A percentile compares a stretch with the other conserved stretches of the same genome.
Conservation (phyloP, 1,140 invertebrate species). For the Arctopsyche grandis region DNA sequence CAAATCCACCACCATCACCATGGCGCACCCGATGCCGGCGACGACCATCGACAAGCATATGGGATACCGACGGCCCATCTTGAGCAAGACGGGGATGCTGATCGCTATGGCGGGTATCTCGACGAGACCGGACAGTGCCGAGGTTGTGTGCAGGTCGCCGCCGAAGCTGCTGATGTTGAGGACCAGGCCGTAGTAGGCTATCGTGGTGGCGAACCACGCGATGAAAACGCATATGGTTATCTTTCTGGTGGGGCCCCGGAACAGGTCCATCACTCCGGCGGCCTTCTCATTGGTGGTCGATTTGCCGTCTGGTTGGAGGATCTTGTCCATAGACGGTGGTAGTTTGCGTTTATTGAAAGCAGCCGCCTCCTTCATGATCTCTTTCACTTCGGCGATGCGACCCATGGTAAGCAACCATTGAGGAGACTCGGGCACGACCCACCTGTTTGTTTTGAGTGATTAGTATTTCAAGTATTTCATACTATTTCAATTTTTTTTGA, state of each 20-base stretch:
- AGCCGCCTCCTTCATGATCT: constrained; percentile 76
- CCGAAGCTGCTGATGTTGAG: constrained; percentile 77
- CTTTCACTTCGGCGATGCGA: constrained; percentile 73
- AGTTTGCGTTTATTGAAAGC: constrained; percentile 70
- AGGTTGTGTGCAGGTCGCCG: constrained; percentile 76
- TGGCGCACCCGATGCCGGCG: constrained; percentile 73
- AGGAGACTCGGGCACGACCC: constrained; percentile 85
- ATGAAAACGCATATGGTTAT: constrained; percentile 74
- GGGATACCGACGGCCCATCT: constrained; percentile 74
- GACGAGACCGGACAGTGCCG: constrained; percentile 74
- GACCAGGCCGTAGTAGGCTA: constrained; percentile 78
- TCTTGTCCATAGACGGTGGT: constrained; percentile 72
- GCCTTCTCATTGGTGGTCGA: constrained; percentile 58
- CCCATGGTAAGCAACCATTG: constrained; percentile 84
- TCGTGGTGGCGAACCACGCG: constrained; percentile 78
- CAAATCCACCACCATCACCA: constrained; percentile 67
- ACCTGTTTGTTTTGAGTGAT: constrained; percentile 67
- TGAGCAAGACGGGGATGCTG: constrained; percentile 76
- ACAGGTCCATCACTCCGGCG: constrained; percentile 70
- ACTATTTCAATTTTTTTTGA: too few species aligned
- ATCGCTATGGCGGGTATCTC: constrained; percentile 78
- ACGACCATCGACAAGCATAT: constrained; percentile 72
- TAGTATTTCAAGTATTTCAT: too few species aligned
- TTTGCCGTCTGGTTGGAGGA: constrained; percentile 61
- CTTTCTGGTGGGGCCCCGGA: constrained; percentile 70